Evolutionary conservation across 2,113 vertebrate genomes (phyloP), one percentile per base, ranked within the genome.

Genomic region (Butorides virescens): DNA sequence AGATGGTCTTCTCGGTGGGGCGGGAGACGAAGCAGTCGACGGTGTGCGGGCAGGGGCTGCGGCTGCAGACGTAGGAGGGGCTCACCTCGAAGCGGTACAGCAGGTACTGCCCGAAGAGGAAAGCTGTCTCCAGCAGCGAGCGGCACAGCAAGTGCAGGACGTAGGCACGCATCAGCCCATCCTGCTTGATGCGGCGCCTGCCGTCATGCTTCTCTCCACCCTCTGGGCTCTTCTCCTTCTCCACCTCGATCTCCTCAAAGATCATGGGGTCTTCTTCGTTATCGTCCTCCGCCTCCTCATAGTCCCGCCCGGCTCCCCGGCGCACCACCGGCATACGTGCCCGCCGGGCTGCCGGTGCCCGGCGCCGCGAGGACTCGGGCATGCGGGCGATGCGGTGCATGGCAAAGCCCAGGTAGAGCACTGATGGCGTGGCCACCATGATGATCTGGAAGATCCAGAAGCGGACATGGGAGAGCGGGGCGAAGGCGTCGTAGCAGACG

Each of bases 371-470:
- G 44, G 98, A 97, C 2, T 55, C 63, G 0, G 98, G 98, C 1
- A 97, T 97, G 65, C 98, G 98, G 19, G 98, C 98, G 0, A 99
- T 99, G 86, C 98, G 98, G 96, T 99, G 99, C 98, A 99, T 98
- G 81, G 99, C 99, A 1, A 98, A 99, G 79, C 98, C 99, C 93
- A 99, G 97, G 95, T 99, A 99, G 91, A 99, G 98, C 49, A 99
- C 98, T 0, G 99, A 99, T 0, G 99, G 99, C 0, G 98, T 99
- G 3, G 98, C 98, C 93, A 99, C 98, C 97, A 99, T 85, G 92
- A 99, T 99, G 62, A 99, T 98, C 97, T 99, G 99, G 93, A 99
- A 99, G 94, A 99, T 97, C 99, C 99, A 99, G 97, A 99, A 99
- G 36, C 99, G 97, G 32, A 99, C 98, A 0, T 99, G 99, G 4